Evolutionary conservation across 2,888 invertebrate species (phyloP), one percentile per base, ranked within the genome.

Genomic region (Melinaea menophilus): DNA sequence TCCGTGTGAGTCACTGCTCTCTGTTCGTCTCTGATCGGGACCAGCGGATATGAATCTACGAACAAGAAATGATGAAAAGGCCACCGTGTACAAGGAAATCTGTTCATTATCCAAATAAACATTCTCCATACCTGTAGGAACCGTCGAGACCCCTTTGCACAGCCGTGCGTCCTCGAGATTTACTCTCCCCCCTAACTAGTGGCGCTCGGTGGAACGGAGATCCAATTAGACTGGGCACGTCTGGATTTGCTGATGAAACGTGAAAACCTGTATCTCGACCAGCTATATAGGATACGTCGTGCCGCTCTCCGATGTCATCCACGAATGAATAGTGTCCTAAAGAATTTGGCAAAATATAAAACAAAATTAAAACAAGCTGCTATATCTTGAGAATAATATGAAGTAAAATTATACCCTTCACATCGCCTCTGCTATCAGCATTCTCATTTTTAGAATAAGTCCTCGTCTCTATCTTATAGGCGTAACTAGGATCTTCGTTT

Each of bases 251-350:
- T 0, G 94, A 94, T 34, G 93, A 93, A 2, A 95, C 95, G 77
- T 95, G 94, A 81, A 95, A 96, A 0, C 95, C 95, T 0, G 94
- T 95, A 68, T 94, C 93, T 51, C 94, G 92, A 0, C 95, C 95
- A 3, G 95, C 95, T 48, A 94, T 93, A 82, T 94, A 96, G 33
- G 94, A 93, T 0, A 95, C 95, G 71, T 94, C 94, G 75, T 95
- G 95, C 1, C 94, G 89, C 74, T 95, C 94, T 0, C 95, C 95
- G 37, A 94, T 92, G 75, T 95, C 95, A 73, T 95, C 95, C 31
- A 95, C 84, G 77, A 92, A 95, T 0, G 94, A 93, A 77, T 95
- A 95, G 66, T 93, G 91, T 22, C 94, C 95, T 91, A 82, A 2
- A 41, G 7, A 41, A 41, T 41, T 9, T 22, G 22, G 22, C 22